Conservation (phyloP, 2,797 vertebrate species). For the Balearica regulorum region DNA sequence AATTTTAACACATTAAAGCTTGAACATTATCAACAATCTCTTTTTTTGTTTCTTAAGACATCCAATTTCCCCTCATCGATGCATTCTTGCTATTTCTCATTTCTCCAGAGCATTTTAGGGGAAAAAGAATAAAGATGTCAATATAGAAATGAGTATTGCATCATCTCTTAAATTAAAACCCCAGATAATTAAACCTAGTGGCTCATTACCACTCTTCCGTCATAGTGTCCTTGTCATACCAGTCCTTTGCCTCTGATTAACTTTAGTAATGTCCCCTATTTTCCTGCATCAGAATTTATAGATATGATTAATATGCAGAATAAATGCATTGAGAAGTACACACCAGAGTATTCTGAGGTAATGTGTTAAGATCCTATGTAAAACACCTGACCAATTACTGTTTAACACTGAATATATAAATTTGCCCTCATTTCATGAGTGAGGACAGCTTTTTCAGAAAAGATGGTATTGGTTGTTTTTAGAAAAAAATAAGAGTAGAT, state of each 20-base stretch:
- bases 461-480: neutral
- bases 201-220: neutral
- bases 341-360: neutral
- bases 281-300: neutral
- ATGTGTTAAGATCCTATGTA: neutral
- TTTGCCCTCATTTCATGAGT: neutral
- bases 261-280: neutral
- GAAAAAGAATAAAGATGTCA: neutral
- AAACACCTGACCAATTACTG: neutral
- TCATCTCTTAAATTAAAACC: constrained; percentile 15
- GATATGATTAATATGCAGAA: neutral
- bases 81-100: neutral
- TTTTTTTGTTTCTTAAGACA: neutral
- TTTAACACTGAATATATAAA: neutral
- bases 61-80: neutral
- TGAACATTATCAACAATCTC: neutral
- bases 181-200: neutral
- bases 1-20: neutral
- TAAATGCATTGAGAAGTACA: neutral
- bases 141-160: neutral
- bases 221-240: neutral
- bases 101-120: neutral
- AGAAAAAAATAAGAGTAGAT: neutral
- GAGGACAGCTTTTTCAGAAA: neutral
- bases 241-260: neutral